phyloP scores from a whole-genome alignment of 1,140 invertebrate species.

The Hesperophylax magnus region DNA sequence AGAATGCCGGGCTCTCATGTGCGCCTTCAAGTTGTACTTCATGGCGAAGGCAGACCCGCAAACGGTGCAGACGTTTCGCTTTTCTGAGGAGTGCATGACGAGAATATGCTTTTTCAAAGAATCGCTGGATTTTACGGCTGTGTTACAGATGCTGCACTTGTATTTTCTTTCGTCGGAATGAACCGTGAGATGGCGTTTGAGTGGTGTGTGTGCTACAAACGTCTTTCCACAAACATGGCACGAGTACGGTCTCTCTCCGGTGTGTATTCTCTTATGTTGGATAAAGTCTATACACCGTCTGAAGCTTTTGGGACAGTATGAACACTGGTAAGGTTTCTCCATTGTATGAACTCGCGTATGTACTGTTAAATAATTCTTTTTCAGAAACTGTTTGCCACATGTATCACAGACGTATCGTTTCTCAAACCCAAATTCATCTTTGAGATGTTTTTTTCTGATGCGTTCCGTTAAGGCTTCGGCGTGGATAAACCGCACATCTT shows the following conservation, averaged over 20 bases:
- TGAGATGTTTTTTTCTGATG: conserved; percentile 25
- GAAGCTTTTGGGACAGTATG: conserved; percentile 38
- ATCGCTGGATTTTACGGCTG: conserved; percentile 62
- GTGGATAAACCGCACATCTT: neutral
- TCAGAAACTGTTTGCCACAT: conserved; percentile 46
- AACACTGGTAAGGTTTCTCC: conserved; percentile 50
- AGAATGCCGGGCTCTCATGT: conserved; percentile 65
- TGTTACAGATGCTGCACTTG: conserved; percentile 61
- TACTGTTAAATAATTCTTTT: conserved; percentile 30
- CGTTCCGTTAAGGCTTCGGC: neutral
- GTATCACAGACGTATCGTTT: conserved; percentile 53
- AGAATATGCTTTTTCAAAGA: conserved; percentile 62
- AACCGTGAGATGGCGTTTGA: conserved; percentile 57
- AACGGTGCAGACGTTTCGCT: conserved; percentile 66
- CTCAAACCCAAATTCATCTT: conserved; percentile 17
- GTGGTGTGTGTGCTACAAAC: conserved; percentile 61
- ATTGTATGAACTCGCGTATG: conserved; percentile 46
- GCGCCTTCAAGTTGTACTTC: conserved; percentile 69
- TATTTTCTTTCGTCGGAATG: conserved; percentile 65
- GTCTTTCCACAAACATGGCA: conserved; percentile 78
- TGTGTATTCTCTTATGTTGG: conserved; percentile 73
- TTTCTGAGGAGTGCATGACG: conserved; percentile 46
- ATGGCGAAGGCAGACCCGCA: conserved; percentile 73
- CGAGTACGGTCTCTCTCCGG: conserved; percentile 84
- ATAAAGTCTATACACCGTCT: conserved; percentile 55